A percentile compares a stretch with the other conserved stretches of the same genome.
These are phyloP conservation scores for Calidris pugnax DNA, from an alignment of 2,113 vertebrate species.

Conservation along the genomic window DNA sequence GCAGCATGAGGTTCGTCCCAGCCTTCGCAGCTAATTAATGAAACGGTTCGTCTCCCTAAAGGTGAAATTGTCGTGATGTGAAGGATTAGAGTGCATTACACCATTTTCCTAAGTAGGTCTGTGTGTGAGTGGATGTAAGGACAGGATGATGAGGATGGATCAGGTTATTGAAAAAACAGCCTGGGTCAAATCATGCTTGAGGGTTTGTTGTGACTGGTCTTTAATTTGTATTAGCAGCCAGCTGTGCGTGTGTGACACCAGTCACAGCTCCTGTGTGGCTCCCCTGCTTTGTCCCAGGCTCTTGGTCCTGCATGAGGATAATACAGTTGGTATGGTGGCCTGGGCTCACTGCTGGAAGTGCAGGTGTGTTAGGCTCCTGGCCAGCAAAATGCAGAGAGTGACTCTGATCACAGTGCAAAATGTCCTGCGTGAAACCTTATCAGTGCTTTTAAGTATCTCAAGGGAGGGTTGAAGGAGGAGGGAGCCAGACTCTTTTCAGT, in stretches of 20 bases:
- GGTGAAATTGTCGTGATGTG: neutral
- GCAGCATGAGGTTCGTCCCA: fast-evolving
- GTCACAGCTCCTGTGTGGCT: neutral
- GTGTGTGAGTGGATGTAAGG: fast-evolving
- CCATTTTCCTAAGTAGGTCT: fast-evolving
- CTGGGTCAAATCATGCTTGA: fast-evolving
- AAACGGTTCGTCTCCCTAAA: fast-evolving
- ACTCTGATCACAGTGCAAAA: neutral
- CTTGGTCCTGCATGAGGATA: neutral
- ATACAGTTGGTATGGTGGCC: neutral
- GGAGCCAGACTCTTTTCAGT: too few species aligned
- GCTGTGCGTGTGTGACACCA: fast-evolving
- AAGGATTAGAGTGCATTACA: fast-evolving
- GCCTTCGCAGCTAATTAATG: fast-evolving
- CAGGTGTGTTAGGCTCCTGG: fast-evolving
- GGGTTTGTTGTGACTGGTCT: neutral
- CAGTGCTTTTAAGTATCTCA: too few species aligned
- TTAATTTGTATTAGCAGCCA: neutral
- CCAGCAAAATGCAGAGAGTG: neutral
- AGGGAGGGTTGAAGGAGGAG: too few species aligned
- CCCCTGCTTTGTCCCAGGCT: too few species aligned
- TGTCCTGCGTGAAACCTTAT: neutral
- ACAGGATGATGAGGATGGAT: neutral
- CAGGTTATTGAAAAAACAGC: neutral
- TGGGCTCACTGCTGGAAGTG: neutral